Conservation (phyloP, 2,888 invertebrate species). For the Dysmachus trigonus region DNA sequence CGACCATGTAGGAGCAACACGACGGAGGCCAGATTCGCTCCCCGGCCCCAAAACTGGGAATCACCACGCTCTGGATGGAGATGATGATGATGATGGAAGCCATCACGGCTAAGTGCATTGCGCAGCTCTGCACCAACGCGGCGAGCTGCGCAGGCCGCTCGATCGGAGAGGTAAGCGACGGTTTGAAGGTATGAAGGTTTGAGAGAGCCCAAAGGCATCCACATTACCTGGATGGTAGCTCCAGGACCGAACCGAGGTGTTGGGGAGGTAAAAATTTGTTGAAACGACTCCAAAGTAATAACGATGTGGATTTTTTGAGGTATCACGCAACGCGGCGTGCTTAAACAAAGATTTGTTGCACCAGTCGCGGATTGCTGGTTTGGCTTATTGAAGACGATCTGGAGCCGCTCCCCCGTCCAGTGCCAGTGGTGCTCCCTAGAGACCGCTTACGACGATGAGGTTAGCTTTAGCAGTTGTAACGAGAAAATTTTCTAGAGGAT, state of each 20-base stretch:
- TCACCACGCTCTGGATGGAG: not conserved
- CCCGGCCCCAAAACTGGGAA: conserved; percentile 7
- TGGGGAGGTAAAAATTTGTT: conserved; percentile 34
- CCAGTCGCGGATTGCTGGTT: not conserved
- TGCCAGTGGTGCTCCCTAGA: too few relatives aligned
- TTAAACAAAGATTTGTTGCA: conserved; percentile 54
- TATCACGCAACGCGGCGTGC: conserved; percentile 53
- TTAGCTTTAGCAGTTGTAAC: conserved; percentile 3
- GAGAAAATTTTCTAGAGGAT: not conserved
- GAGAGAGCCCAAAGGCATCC: not conserved
- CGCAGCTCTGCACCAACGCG: not conserved
- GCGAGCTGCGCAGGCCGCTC: not conserved
- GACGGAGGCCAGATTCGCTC: not conserved
- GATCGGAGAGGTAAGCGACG: not conserved
- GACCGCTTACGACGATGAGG: not conserved
- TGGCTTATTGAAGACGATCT: not conserved
- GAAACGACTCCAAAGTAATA: conserved; percentile 51
- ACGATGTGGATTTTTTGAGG: conserved; percentile 54
- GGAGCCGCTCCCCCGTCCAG: not conserved
- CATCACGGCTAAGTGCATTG: conserved; percentile 10
- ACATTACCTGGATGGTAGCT: not conserved
- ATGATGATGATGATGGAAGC: conserved; percentile 34
- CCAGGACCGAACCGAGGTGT: not conserved
- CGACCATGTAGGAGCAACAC: not conserved
- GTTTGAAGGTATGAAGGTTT: not conserved